These are phyloP conservation scores for Epicampocera succincta DNA, from an alignment of 2,888 invertebrate species.

Conservation along the genomic window DNA sequence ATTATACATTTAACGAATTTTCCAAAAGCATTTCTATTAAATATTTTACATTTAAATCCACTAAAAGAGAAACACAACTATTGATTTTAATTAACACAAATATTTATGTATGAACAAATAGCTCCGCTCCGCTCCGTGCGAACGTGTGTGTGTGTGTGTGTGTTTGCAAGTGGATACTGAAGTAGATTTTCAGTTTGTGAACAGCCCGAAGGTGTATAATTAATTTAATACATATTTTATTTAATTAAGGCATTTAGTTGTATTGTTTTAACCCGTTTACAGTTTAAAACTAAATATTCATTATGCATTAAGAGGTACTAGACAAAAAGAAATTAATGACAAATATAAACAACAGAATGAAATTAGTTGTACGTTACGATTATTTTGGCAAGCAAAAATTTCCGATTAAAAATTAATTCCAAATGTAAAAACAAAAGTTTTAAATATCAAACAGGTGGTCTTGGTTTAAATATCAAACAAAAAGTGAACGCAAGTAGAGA, in stretches of 20 bases:
- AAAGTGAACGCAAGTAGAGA: no score
- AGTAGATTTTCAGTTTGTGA: slow-evolving; percentile 5
- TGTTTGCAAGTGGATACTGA: neutral
- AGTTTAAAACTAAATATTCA: no score
- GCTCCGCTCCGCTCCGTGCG: neutral
- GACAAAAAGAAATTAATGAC: no score
- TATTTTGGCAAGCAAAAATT: no score
- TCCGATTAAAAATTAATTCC: no score
- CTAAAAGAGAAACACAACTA: slow-evolving; percentile 55
- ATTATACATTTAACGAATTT: slow-evolving; percentile 61
- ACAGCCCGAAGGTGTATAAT: slow-evolving; percentile 39
- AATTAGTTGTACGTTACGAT: no score
- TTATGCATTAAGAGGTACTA: no score
- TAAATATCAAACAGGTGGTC: no score
- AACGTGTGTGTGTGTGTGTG: neutral
- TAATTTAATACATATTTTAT: slow-evolving; percentile 40
- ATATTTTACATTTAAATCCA: slow-evolving; percentile 44
- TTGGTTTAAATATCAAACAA: no score
- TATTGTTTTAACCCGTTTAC: no score
- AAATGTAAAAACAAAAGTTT: no score
- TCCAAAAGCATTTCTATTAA: slow-evolving; percentile 57
- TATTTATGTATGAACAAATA: slow-evolving; percentile 18
- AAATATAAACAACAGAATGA: no score
- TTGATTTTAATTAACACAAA: slow-evolving; percentile 67
- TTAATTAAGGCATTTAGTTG: slow-evolving; percentile 16